phyloP scores from a whole-genome alignment of 2,888 invertebrate species.

The Siphlonurus alternatus region DNA sequence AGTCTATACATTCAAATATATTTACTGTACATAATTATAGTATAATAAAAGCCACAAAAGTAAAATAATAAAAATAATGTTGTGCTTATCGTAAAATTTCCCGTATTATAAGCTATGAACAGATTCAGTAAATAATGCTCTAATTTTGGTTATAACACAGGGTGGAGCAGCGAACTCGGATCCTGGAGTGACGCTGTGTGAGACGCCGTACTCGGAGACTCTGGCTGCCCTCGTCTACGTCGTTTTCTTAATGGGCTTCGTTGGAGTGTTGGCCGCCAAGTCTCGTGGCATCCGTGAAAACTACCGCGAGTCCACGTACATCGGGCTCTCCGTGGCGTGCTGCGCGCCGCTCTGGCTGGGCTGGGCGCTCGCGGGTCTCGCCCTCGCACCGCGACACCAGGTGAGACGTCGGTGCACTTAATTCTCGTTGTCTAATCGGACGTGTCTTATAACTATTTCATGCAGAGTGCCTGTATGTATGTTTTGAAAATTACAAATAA shows the following conservation, averaged over 20 bases:
- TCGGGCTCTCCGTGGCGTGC: slow-evolving; percentile 73
- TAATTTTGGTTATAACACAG: background rate
- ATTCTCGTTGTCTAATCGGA: too few relatives aligned
- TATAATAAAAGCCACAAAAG: too few relatives aligned
- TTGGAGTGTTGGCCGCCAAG: slow-evolving; percentile 46
- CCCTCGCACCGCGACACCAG: slow-evolving; percentile 57
- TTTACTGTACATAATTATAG: too few relatives aligned
- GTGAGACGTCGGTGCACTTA: background rate
- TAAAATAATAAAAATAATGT: too few relatives aligned
- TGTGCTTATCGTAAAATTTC: too few relatives aligned
- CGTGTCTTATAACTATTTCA: background rate
- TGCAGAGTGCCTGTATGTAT: background rate
- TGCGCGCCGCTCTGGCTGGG: slow-evolving; percentile 74
- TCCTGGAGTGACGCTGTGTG: slow-evolving; percentile 31
- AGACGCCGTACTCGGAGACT: slow-evolving; percentile 50
- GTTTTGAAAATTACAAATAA: background rate
- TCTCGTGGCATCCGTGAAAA: slow-evolving; percentile 67
- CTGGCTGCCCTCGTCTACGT: slow-evolving; percentile 66
- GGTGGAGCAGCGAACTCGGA: background rate
- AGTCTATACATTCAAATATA: too few relatives aligned
- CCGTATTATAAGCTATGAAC: too few relatives aligned
- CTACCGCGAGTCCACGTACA: slow-evolving; percentile 83
- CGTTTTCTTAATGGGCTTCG: slow-evolving; percentile 67
- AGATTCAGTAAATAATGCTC: too few relatives aligned
- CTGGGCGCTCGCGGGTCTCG: slow-evolving; percentile 68